Evolutionary conservation across 2,888 invertebrate genomes (phyloP).

Genomic region (Eilema depressum): DNA sequence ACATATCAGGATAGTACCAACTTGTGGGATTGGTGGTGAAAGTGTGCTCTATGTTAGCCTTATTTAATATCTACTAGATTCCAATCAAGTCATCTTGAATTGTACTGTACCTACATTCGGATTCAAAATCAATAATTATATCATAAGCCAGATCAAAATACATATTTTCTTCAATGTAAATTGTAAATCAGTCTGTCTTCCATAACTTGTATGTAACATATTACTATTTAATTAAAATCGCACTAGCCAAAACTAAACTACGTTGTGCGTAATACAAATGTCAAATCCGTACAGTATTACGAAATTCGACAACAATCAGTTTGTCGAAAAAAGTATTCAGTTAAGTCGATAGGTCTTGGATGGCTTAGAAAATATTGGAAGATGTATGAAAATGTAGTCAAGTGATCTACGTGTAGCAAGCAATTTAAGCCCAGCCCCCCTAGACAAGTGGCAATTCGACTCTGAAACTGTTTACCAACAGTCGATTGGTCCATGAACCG

Average conservation of each 20-base stretch:
- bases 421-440: neutral
- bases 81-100: neutral
- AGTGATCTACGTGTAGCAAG: too few species aligned
- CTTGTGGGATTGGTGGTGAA: neutral
- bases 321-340: neutral
- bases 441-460: too few species aligned
- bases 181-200: conserved; percentile 70
- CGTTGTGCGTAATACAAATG: conserved; percentile 28
- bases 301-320: conserved; percentile 8
- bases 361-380: neutral
- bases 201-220: conserved; percentile 58
- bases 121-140: conserved; percentile 15
- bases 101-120: neutral
- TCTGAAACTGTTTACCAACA: too few species aligned
- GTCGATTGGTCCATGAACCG: too few species aligned
- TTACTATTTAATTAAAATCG: conserved; percentile 35
- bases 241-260: conserved; percentile 30
- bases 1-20: too few species aligned
- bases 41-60: neutral
- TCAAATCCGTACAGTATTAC: conserved; percentile 23
- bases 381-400: neutral
- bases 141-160: conserved; percentile 23
- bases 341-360: neutral
- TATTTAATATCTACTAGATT: neutral
- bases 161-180: conserved; percentile 33